A percentile compares a stretch with the other conserved stretches of the same genome.
These are phyloP conservation scores for Ceratosolen fusciceps DNA, from an alignment of 1,140 invertebrate genomes.

Conservation along the genomic window DNA sequence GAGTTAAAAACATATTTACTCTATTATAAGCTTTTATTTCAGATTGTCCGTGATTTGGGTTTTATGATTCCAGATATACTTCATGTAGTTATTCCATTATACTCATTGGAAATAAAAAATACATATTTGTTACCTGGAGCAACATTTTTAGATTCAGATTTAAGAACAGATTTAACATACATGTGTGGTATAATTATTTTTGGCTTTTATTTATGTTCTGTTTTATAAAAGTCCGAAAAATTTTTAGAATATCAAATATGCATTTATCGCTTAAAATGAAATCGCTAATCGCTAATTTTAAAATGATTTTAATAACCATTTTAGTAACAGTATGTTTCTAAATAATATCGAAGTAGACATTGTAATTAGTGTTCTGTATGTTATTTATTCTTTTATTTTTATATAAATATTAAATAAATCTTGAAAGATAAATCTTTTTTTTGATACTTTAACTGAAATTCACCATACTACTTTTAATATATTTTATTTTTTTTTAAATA, in stretches of 20 bases:
- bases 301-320: no score
- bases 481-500: no score
- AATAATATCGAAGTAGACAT: no score
- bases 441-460: no score
- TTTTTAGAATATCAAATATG: constrained; percentile 32
- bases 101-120: constrained; percentile 63
- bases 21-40: constrained; percentile 40
- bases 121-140: constrained; percentile 63
- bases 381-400: no score
- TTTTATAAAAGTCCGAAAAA: constrained; percentile 53
- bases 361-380: no score
- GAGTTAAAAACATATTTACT: not conserved
- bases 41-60: constrained; percentile 80
- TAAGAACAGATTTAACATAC: constrained; percentile 64
- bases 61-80: constrained; percentile 84
- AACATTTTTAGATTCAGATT: constrained; percentile 56
- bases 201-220: constrained; percentile 65
- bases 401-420: no score
- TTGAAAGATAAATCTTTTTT: no score
- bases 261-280: no score
- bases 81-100: constrained; percentile 77
- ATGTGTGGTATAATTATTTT: constrained; percentile 64
- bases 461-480: no score
- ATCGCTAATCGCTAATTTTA: no score
- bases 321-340: no score